phyloP scores from a whole-genome alignment of 2,113 vertebrate genomes.

The Platichthys stellatus region DNA sequence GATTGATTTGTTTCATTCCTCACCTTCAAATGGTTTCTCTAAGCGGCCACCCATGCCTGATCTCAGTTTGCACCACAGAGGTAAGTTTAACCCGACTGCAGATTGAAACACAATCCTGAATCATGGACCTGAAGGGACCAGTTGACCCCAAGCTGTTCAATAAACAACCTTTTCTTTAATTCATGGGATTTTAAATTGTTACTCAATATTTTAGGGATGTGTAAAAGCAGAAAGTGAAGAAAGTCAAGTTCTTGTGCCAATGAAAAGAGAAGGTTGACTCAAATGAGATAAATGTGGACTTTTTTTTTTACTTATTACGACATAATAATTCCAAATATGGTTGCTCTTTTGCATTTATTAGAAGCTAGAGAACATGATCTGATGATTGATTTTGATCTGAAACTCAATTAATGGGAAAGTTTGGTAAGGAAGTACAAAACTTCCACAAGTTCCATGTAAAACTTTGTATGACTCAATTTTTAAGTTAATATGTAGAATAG shows the following conservation, averaged over 20 bases:
- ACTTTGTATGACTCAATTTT: too few species aligned
- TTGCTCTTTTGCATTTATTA: too few species aligned
- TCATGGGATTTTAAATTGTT: neutral
- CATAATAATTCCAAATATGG: too few species aligned
- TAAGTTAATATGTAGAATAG: too few species aligned
- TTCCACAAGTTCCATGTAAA: too few species aligned
- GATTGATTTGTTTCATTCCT: conserved; percentile 67
- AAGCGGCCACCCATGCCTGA: conserved; percentile 14
- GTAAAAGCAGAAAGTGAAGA: neutral
- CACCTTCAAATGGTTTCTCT: conserved; percentile 36
- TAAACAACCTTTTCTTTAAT: neutral
- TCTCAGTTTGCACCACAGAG: neutral
- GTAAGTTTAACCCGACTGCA: conserved; percentile 1
- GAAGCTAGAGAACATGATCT: too few species aligned
- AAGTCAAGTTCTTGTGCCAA: neutral
- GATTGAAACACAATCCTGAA: neutral
- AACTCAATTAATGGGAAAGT: too few species aligned
- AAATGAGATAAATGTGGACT: too few species aligned
- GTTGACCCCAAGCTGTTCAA: neutral
- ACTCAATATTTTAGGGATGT: neutral
- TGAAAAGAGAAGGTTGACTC: neutral
- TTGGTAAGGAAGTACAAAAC: too few species aligned
- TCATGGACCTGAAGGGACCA: neutral
- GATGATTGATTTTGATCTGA: too few species aligned
- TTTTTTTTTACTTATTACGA: too few species aligned